Percentiles rank a stretch among this genome's conserved stretches.
Conservation (phyloP, 1,140 invertebrate genomes). For the Homarus americanus region DNA sequence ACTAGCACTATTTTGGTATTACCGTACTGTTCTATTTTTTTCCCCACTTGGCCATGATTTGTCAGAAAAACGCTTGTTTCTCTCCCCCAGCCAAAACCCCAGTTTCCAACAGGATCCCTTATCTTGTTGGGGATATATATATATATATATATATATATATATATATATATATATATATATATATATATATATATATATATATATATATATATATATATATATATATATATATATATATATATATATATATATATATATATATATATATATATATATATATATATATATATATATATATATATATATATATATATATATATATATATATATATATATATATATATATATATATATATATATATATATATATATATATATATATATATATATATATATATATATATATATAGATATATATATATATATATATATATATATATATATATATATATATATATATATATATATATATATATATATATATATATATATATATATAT, state of each 20-base stretch:
- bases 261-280: conserved; percentile 42
- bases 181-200: too few species aligned
- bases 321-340: conserved; percentile 38
- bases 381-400: conserved; percentile 26
- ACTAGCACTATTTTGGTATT: too few species aligned
- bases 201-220: too few species aligned
- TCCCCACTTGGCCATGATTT: too few species aligned
- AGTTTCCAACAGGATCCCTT: too few species aligned
- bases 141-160: too few species aligned
- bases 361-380: conserved; percentile 15
- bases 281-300: conserved; percentile 28
- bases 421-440: conserved; percentile 28
- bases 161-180: too few species aligned
- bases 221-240: too few species aligned
- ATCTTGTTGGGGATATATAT: too few species aligned
- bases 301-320: conserved; percentile 26
- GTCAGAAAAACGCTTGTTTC: too few species aligned
- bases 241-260: conserved; percentile 43
- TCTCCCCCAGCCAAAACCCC: too few species aligned
- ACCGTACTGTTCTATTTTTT: too few species aligned
- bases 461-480: conserved; percentile 18
- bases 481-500: conserved; percentile 29
- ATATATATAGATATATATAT: not conserved
- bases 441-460: conserved; percentile 21
- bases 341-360: conserved; percentile 26